Evolutionary conservation across 2,888 invertebrate genomes (phyloP).

Genomic region (Pyrocoelia pectoralis): DNA sequence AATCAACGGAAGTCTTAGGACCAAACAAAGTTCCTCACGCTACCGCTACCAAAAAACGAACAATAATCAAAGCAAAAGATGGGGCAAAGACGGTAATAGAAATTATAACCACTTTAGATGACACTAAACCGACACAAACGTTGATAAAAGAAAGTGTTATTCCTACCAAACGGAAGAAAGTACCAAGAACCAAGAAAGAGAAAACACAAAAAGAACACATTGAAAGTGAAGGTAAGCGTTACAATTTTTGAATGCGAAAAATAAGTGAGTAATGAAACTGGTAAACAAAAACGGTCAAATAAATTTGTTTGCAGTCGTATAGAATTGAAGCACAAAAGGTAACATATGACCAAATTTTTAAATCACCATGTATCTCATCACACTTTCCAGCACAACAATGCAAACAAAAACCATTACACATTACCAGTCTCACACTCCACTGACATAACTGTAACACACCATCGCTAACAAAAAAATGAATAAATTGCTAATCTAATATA

Average conservation of each 20-base stretch:
- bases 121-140: constrained; percentile 5
- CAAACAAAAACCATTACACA: background rate
- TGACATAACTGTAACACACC: background rate
- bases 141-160: constrained; percentile 3
- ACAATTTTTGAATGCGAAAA: background rate
- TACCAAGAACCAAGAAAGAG: constrained; percentile 9
- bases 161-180: background rate
- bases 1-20: background rate
- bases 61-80: constrained; percentile 43
- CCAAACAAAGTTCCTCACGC: background rate
- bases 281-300: background rate
- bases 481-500: background rate
- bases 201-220: constrained; percentile 23
- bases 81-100: constrained; percentile 47
- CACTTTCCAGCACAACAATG: background rate
- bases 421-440: background rate
- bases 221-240: constrained; percentile 25
- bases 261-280: background rate
- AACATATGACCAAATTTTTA: background rate
- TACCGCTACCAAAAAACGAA: constrained; percentile 28
- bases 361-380: background rate
- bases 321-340: background rate
- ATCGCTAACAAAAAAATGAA: background rate
- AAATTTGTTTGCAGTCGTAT: background rate
- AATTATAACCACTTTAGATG: constrained; percentile 22